A percentile compares a stretch with the other conserved stretches of the same genome.
Conservation (phyloP, 2,113 vertebrate genomes). For the Vireo altiloquus region DNA sequence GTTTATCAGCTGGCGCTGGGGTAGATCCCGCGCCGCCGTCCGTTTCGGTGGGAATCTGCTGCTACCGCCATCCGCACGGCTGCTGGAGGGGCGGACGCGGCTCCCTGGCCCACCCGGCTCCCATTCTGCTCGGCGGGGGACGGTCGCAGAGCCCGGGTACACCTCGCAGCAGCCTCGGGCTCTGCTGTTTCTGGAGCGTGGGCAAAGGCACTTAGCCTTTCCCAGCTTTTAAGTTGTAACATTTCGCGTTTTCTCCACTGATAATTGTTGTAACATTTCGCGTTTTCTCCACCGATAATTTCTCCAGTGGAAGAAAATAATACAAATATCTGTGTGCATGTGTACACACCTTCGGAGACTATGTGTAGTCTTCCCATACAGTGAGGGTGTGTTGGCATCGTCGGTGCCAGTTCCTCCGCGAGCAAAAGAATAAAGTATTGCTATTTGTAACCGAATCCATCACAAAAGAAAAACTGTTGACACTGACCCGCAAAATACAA, state of each 20-base stretch:
- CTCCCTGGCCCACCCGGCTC: no score
- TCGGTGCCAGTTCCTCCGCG: neutral
- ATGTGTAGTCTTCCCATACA: neutral
- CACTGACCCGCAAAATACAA: neutral
- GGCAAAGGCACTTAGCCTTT: neutral
- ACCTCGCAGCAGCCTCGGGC: neutral
- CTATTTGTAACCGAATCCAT: neutral
- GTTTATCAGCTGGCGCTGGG: neutral
- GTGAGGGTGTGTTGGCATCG: neutral
- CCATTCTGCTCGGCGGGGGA: neutral
- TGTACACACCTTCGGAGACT: neutral
- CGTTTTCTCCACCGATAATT: neutral
- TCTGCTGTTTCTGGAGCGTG: neutral
- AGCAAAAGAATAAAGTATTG: neutral
- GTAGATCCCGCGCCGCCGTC: neutral
- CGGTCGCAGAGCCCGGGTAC: neutral
- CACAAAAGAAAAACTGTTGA: neutral
- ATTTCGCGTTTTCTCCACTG: neutral
- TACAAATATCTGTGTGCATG: rapidly evolving
- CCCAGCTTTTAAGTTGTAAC: neutral
- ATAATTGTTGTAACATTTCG: neutral
- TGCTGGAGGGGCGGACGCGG: neutral
- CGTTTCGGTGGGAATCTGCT: neutral
- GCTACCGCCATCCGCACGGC: neutral
- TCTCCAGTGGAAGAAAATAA: neutral